Percentiles rank a stretch among this genome's conserved stretches.
phyloP scores from a whole-genome alignment of 2,797 vertebrate genomes.

The Pantherophis vulpinus region DNA sequence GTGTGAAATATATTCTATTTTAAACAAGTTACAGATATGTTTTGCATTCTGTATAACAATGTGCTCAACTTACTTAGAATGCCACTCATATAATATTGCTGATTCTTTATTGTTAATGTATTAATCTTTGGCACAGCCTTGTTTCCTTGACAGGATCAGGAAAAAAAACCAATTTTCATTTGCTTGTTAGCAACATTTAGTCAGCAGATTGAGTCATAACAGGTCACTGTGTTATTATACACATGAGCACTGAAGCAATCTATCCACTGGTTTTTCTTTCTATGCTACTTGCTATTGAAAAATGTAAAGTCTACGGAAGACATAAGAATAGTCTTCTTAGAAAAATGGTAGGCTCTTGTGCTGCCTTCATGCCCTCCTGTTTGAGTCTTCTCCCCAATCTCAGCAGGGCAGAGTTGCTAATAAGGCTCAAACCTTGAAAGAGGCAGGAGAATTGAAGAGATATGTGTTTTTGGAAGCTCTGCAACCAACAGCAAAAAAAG shows the following conservation, averaged over 20 bases:
- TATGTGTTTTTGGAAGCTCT: too few relatives aligned
- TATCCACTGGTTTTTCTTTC: conserved; percentile 27
- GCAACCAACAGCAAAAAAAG: too few relatives aligned
- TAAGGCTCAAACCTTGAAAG: too few relatives aligned
- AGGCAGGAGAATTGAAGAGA: too few relatives aligned
- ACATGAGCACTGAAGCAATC: conserved; percentile 11
- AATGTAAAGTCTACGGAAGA: neutral
- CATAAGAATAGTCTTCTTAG: neutral
- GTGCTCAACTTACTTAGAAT: conserved; percentile 10
- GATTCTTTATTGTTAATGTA: conserved; percentile 12
- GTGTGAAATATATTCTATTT: conserved; percentile 29
- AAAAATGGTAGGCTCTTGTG: neutral
- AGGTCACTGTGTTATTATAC: conserved; percentile 26
- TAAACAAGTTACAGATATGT: conserved; percentile 5
- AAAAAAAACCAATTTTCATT: conserved; percentile 2
- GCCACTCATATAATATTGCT: conserved; percentile 6
- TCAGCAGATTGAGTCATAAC: conserved; percentile 9
- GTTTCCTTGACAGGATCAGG: conserved; percentile 29
- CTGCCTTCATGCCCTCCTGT: too few relatives aligned
- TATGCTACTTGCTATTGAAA: neutral
- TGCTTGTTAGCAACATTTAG: conserved; percentile 6
- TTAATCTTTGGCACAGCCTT: conserved; percentile 28
- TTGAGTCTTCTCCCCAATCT: too few relatives aligned
- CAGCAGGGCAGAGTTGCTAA: too few relatives aligned
- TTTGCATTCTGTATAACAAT: conserved; percentile 1